Evolutionary conservation across 2,888 invertebrate species (phyloP).

Genomic region (Lottia scabra): DNA sequence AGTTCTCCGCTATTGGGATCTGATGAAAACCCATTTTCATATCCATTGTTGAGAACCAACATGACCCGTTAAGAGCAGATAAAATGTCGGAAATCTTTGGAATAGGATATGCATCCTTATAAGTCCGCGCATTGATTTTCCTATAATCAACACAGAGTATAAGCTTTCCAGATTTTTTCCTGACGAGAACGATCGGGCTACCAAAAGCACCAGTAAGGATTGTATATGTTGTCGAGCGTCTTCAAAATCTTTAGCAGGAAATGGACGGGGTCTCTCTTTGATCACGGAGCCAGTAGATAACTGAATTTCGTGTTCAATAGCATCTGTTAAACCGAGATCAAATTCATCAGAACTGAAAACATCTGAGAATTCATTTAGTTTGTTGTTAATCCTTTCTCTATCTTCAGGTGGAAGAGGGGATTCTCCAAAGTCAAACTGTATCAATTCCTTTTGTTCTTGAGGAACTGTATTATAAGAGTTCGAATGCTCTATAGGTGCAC

Average conservation of each 20-base stretch:
- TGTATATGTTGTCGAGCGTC: not conserved
- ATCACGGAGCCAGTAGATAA: not conserved
- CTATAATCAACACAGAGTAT: conserved; percentile 9
- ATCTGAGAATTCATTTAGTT: not conserved
- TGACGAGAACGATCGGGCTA: conserved; percentile 8
- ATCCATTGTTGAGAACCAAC: conserved; percentile 7
- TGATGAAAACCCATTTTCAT: conserved; percentile 10
- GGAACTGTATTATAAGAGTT: no score
- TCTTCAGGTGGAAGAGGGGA: no score
- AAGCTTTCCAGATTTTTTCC: conserved; percentile 1
- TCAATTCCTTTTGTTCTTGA: no score
- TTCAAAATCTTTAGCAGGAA: conserved; percentile 9
- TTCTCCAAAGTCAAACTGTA: not conserved
- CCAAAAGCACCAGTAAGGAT: not conserved
- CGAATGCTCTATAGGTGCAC: no score
- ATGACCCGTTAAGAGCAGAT: not conserved
- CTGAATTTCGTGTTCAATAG: conserved; percentile 3
- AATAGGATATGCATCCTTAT: not conserved
- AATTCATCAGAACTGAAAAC: conserved; percentile 10
- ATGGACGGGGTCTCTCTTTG: conserved; percentile 2
- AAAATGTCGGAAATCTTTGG: conserved; percentile 16
- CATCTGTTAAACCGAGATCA: not conserved
- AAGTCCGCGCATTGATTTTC: not conserved
- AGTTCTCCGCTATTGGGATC: conserved; percentile 5
- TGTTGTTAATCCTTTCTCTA: not conserved